phyloP scores from a whole-genome alignment of 1,140 invertebrate genomes.

The Pogonomyrmex barbatus region DNA sequence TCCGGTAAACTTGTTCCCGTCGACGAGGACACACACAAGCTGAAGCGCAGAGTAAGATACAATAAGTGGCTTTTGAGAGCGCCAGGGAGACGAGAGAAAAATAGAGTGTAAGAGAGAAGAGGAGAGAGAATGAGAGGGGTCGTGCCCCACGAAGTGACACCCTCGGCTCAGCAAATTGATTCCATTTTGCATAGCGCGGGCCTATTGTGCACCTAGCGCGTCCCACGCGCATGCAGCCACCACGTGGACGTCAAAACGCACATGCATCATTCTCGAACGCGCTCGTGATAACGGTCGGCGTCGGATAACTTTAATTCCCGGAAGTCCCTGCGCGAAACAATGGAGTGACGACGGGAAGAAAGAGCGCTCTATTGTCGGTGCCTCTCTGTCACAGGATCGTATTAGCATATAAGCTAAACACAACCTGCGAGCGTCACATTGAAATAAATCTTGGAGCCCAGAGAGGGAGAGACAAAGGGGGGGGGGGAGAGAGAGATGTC shows the following conservation, averaged over 20 bases:
- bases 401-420: conserved; percentile 42
- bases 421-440: conserved; percentile 19
- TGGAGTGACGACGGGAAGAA: conserved; percentile 11
- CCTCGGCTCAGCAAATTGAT: conserved; percentile 71
- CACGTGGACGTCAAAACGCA: conserved; percentile 43
- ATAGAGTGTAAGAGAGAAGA: neutral
- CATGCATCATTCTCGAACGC: conserved; percentile 13
- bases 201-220: conserved; percentile 60
- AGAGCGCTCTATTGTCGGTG: conserved; percentile 5
- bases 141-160: conserved; percentile 51
- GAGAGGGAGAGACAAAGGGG: neutral
- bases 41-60: conserved; percentile 22
- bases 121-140: neutral
- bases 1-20: conserved; percentile 49
- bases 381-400: neutral
- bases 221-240: conserved; percentile 2
- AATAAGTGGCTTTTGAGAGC: conserved; percentile 23
- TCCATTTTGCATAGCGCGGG: conserved; percentile 72
- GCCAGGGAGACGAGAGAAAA: neutral
- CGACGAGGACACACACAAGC: neutral
- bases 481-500: neutral
- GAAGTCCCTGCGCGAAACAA: conserved; percentile 33
- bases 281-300: conserved; percentile 33
- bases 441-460: neutral
- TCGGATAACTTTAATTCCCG: conserved; percentile 56